A percentile compares a stretch with the other conserved stretches of the same genome.
These are phyloP conservation scores for Myripristis murdjan DNA, from an alignment of 2,797 vertebrate genomes.

Conservation along the genomic window DNA sequence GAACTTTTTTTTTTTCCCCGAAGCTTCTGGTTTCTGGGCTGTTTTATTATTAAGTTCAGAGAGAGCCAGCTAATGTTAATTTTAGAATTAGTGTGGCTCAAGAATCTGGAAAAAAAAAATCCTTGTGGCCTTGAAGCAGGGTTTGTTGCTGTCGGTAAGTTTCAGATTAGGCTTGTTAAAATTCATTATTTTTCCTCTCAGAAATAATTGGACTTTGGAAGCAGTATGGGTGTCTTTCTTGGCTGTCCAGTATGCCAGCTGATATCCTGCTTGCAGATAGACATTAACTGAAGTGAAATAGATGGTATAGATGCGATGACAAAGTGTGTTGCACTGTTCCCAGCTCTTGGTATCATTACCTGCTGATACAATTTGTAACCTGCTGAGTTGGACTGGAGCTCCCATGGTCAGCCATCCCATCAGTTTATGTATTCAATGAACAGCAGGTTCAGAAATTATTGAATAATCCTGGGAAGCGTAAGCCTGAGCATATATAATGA, in stretches of 20 bases:
- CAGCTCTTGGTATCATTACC: constrained; percentile 18
- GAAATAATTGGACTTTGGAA: not conserved
- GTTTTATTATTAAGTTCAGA: constrained; percentile 20
- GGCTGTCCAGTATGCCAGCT: not conserved
- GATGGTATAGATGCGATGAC: not conserved
- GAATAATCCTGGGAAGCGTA: not conserved
- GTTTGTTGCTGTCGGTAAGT: not conserved
- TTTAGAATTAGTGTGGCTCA: constrained; percentile 2
- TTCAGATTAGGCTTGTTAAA: not conserved
- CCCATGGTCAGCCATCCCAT: constrained; percentile 12
- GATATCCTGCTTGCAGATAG: not conserved
- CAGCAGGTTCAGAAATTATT: not conserved
- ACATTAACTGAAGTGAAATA: not conserved
- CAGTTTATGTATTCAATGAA: constrained; percentile 14
- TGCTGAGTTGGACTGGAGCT: constrained; percentile 1
- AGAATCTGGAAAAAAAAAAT: constrained; percentile 34
- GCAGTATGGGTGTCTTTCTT: not conserved
- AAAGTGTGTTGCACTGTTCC: constrained; percentile 5
- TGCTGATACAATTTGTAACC: constrained; percentile 19
- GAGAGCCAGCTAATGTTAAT: constrained; percentile 35
- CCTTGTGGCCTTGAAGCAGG: constrained; percentile 15
- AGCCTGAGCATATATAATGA: too few relatives aligned
- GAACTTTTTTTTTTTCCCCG: constrained; percentile 20
- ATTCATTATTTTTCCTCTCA: not conserved
- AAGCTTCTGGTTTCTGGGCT: constrained; percentile 27